Percentiles rank a stretch among this genome's conserved stretches.
These are phyloP conservation scores for Adelges cooleyi DNA, from an alignment of 1,140 invertebrate genomes.

Conservation along the genomic window DNA sequence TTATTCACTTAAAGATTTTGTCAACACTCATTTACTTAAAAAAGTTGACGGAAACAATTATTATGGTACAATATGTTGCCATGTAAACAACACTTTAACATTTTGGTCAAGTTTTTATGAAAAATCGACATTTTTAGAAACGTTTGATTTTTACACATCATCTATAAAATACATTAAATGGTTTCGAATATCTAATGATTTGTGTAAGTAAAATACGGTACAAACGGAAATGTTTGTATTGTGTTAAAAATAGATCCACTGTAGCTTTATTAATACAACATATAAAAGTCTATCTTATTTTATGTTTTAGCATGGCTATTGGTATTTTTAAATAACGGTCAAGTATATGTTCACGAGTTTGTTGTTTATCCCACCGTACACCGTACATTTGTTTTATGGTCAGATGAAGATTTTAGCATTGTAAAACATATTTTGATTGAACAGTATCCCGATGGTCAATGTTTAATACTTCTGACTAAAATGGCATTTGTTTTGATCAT, in stretches of 20 bases:
- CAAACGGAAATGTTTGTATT: no score
- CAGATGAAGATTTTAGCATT: background rate
- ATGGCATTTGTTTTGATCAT: conserved; percentile 5
- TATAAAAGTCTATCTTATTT: background rate
- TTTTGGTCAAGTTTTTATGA: conserved; percentile 5
- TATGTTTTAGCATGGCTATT: conserved; percentile 7
- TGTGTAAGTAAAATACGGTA: conserved; percentile 8
- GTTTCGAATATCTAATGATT: background rate
- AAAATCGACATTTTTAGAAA: background rate
- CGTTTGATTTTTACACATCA: background rate
- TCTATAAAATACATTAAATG: conserved; percentile 14
- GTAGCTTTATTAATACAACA: no score
- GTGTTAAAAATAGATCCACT: no score
- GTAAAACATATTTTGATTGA: conserved; percentile 4
- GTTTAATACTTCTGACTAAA: conserved; percentile 23
- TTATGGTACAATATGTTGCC: conserved; percentile 24
- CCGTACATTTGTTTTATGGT: conserved; percentile 10
- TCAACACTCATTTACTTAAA: background rate
- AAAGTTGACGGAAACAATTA: background rate
- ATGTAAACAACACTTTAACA: conserved; percentile 10
- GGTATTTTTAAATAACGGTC: conserved; percentile 19
- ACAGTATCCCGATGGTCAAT: background rate
- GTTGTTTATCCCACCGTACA: background rate
- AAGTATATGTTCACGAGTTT: conserved; percentile 22
- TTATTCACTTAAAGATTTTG: background rate